phyloP scores from a whole-genome alignment of 2,113 vertebrate species.

The Tragelaphus buxtoni region DNA sequence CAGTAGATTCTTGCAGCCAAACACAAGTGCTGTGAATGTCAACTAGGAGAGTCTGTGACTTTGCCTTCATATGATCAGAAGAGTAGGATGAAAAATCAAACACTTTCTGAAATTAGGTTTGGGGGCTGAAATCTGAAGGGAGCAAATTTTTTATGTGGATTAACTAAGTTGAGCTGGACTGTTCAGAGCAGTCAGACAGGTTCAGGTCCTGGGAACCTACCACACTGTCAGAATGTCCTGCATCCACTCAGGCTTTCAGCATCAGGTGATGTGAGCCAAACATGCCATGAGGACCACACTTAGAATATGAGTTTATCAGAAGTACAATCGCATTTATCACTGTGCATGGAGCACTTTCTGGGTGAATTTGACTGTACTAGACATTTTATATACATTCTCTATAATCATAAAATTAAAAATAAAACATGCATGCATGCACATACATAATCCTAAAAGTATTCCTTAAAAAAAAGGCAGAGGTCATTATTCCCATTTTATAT shows the following conservation, averaged over 20 bases:
- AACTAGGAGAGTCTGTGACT: not conserved
- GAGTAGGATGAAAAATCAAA: not conserved
- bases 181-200: not conserved
- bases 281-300: not conserved
- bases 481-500: conserved; percentile 7
- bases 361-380: not conserved
- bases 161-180: not conserved
- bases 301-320: not conserved
- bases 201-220: not conserved
- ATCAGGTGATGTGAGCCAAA: not conserved
- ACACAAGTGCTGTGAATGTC: not conserved
- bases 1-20: not conserved
- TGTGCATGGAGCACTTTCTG: not conserved
- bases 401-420: not conserved
- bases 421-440: not conserved
- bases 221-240: not conserved
- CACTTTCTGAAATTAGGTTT: not conserved
- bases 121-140: not conserved
- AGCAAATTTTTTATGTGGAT: not conserved
- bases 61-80: not conserved
- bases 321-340: not conserved
- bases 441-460: not conserved
- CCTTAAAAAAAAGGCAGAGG: not conserved
- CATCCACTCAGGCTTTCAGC: not conserved
- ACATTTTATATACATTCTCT: not conserved